Evolutionary conservation across 1,140 invertebrate species (phyloP).

Genomic region (Drosophila albomicans): DNA sequence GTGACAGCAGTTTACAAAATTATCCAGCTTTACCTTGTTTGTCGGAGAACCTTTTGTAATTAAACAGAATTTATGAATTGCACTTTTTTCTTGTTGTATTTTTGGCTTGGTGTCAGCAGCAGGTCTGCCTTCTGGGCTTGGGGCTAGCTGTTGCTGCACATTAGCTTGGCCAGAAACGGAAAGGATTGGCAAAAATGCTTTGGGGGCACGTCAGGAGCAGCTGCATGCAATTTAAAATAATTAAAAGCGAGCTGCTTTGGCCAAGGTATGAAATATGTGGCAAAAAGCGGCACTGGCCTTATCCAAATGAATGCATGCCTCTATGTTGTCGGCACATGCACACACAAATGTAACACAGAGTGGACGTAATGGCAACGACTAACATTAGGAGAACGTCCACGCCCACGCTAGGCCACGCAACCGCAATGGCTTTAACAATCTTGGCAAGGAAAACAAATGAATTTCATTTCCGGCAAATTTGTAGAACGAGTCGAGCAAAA

Average conservation of each 20-base stretch:
- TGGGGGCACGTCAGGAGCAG: slow-evolving; percentile 67
- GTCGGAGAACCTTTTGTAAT: slow-evolving; percentile 29
- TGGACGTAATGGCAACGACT: slow-evolving; percentile 45
- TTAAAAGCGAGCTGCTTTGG: slow-evolving; percentile 59
- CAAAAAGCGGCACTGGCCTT: slow-evolving; percentile 28
- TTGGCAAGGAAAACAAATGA: slow-evolving; percentile 70
- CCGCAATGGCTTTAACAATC: slow-evolving; percentile 45
- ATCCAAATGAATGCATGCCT: slow-evolving; percentile 36
- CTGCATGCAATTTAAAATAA: slow-evolving; percentile 76
- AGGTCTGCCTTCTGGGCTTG: background rate
- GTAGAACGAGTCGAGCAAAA: slow-evolving; percentile 54
- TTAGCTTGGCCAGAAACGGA: slow-evolving; percentile 27
- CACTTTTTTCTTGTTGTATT: slow-evolving; percentile 38
- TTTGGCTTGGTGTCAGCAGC: slow-evolving; percentile 33
- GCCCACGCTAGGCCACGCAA: slow-evolving; percentile 27
- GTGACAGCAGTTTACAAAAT: slow-evolving; percentile 12
- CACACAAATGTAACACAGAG: slow-evolving; percentile 20
- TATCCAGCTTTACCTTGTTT: slow-evolving; percentile 3
- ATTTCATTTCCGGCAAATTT: slow-evolving; percentile 81
- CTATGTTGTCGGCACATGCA: slow-evolving; percentile 25
- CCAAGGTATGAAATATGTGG: slow-evolving; percentile 59
- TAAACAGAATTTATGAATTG: slow-evolving; percentile 66
- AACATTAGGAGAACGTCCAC: background rate
- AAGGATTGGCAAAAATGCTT: slow-evolving; percentile 33
- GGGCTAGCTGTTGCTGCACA: slow-evolving; percentile 58